phyloP scores from a whole-genome alignment of 2,888 invertebrate genomes.

The Eupithecia exiguata region DNA sequence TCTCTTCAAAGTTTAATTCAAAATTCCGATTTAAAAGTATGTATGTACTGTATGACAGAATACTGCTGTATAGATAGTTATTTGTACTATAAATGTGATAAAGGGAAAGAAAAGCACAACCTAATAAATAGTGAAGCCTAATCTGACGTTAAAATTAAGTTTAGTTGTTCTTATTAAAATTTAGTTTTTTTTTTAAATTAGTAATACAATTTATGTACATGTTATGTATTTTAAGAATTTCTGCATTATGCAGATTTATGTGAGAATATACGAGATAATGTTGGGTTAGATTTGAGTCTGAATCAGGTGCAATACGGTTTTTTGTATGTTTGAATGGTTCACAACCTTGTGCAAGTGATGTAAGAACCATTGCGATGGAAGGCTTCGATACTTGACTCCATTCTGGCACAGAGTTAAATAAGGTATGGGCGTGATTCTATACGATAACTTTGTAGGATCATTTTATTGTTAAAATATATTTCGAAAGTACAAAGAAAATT shows the following conservation, averaged over 20 bases:
- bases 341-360: neutral
- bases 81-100: constrained; percentile 79
- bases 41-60: constrained; percentile 75
- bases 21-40: constrained; percentile 61
- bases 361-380: neutral
- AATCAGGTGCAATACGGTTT: constrained; percentile 71
- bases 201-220: constrained; percentile 64
- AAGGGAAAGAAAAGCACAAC: constrained; percentile 79
- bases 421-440: constrained; percentile 45
- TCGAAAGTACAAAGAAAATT: constrained; percentile 56
- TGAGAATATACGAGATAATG: constrained; percentile 52
- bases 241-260: constrained; percentile 58
- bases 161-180: constrained; percentile 63
- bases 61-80: constrained; percentile 69
- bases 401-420: neutral
- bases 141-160: constrained; percentile 74
- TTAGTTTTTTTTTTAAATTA: constrained; percentile 70
- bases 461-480: constrained; percentile 52
- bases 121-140: constrained; percentile 78
- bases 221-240: constrained; percentile 61
- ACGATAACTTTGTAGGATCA: constrained; percentile 49
- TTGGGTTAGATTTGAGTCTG: constrained; percentile 64
- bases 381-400: neutral
- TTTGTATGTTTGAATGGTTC: constrained; percentile 45
- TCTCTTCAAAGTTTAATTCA: constrained; percentile 59